Evolutionary conservation across 2,113 vertebrate genomes (phyloP).

Genomic region (Piprites chloris): DNA sequence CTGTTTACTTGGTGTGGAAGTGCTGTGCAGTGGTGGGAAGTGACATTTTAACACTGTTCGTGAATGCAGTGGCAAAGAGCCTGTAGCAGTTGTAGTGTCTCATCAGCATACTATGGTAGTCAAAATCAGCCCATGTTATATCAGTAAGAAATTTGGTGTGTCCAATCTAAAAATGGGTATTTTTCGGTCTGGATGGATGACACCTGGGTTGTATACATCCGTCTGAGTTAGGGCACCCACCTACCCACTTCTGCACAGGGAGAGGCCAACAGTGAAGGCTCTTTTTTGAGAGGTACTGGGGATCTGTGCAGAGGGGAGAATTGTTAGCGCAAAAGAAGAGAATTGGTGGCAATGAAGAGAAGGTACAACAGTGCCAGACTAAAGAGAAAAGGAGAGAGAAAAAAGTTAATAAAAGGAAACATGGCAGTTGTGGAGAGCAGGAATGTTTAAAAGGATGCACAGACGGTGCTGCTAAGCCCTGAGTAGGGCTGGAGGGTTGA

Average conservation of each 20-base stretch:
- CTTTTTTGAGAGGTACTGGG: neutral
- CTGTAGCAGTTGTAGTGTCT: neutral
- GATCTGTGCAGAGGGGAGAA: neutral
- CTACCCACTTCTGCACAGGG: neutral
- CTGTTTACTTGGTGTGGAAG: neutral
- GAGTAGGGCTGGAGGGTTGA: neutral
- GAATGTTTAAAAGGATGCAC: neutral
- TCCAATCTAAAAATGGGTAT: neutral
- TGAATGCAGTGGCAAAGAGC: neutral
- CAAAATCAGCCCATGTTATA: neutral
- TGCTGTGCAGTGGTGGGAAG: neutral
- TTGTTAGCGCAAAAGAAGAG: neutral
- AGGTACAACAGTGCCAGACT: neutral
- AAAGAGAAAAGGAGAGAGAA: neutral
- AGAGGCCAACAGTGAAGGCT: neutral
- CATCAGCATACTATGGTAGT: rapidly evolving
- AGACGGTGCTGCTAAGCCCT: neutral
- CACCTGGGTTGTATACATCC: neutral
- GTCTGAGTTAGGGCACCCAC: neutral
- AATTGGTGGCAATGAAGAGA: neutral
- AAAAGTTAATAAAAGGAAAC: neutral
- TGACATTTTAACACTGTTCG: neutral
- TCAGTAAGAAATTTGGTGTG: neutral
- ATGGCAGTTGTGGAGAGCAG: neutral
- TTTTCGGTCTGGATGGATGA: neutral